Conservation (phyloP, 2,113 vertebrate genomes). For the Cyprinodon variegatus region DNA sequence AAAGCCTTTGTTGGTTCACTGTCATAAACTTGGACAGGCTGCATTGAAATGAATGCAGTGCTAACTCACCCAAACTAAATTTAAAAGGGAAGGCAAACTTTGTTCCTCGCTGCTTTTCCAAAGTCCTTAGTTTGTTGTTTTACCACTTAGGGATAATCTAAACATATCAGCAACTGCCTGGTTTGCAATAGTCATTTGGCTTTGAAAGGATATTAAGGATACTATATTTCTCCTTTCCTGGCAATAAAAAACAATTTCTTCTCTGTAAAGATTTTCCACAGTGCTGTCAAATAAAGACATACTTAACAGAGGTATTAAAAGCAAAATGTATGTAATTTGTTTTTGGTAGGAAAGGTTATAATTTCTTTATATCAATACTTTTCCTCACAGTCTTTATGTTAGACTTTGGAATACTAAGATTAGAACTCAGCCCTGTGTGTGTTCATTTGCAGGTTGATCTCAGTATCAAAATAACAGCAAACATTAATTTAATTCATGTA, state of each 20-base stretch:
- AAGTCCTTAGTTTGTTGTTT: conserved; percentile 2
- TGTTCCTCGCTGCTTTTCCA: neutral
- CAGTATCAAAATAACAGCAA: neutral
- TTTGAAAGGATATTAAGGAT: neutral
- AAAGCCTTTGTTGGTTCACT: conserved; percentile 19
- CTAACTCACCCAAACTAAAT: neutral
- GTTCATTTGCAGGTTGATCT: neutral
- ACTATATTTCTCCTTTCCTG: conserved; percentile 19
- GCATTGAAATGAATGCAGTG: conserved; percentile 6
- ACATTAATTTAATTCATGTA: neutral
- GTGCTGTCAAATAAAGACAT: conserved; percentile 36
- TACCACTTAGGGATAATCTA: neutral
- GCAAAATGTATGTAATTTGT: conserved; percentile 40
- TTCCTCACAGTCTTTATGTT: conserved; percentile 25
- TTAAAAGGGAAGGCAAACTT: conserved; percentile 3
- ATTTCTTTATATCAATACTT: conserved; percentile 14
- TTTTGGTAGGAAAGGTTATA: conserved; percentile 36
- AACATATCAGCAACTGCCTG: conserved; percentile 4
- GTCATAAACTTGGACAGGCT: neutral
- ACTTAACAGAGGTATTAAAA: conserved; percentile 8
- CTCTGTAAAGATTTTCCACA: conserved; percentile 23
- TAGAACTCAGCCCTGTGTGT: neutral
- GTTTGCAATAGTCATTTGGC: neutral
- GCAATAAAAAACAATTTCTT: neutral
- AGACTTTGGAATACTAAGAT: neutral